Evolutionary conservation across 2,113 vertebrate species (phyloP).

Genomic region (Ctenodactylus gundi): DNA sequence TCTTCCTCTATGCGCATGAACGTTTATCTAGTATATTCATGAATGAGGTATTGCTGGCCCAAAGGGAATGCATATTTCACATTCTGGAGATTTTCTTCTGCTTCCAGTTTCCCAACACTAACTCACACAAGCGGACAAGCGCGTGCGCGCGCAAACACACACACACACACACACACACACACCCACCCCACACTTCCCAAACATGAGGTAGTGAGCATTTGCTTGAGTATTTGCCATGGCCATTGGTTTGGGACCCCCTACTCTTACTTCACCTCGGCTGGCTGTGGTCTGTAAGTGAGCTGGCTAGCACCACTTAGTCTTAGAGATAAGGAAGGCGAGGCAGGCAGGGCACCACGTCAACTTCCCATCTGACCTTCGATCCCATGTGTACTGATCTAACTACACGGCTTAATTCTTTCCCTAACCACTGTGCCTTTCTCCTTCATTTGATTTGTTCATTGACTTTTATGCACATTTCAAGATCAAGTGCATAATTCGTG

Average conservation of each 20-base stretch:
- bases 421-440: not conserved
- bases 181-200: not conserved
- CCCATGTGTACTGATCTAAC: not conserved
- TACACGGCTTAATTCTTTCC: not conserved
- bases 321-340: not conserved
- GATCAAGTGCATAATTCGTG: not conserved
- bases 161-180: fast-evolving
- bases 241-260: not conserved
- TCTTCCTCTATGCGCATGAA: not conserved
- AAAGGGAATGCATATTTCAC: not conserved
- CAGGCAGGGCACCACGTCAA: not conserved
- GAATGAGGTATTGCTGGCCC: not conserved
- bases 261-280: fast-evolving
- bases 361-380: not conserved
- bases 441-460: not conserved
- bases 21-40: not conserved
- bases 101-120: not conserved
- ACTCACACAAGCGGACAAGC: fast-evolving
- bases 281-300: not conserved
- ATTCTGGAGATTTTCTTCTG: not conserved
- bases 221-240: not conserved
- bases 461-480: not conserved
- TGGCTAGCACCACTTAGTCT: no score
- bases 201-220: not conserved
- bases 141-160: fast-evolving